Percentiles rank a stretch among this genome's conserved stretches.
These are phyloP conservation scores for Cataglyphis albicans DNA, from an alignment of 2,888 invertebrate genomes.

Conservation along the genomic window DNA sequence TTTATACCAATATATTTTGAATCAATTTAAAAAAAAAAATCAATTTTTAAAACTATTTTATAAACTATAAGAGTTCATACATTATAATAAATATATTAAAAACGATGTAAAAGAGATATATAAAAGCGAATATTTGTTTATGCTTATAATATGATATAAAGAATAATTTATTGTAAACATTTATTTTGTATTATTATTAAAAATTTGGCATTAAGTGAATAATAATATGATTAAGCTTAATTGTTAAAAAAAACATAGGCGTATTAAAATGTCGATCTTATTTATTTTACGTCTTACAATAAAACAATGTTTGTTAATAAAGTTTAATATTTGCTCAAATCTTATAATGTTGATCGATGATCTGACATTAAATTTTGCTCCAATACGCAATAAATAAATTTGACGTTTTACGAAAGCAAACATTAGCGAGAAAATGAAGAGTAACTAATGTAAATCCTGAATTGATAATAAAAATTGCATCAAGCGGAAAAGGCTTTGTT, in stretches of 20 bases:
- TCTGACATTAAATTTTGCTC: constrained; percentile 48
- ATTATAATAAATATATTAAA: background rate
- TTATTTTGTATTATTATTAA: background rate
- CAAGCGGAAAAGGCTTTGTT: constrained; percentile 61
- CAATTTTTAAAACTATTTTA: background rate
- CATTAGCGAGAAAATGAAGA: constrained; percentile 54
- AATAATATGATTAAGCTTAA: background rate
- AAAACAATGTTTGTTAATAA: constrained; percentile 1
- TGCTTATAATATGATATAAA: background rate
- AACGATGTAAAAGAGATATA: background rate
- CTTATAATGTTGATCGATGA: background rate
- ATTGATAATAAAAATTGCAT: constrained; percentile 52
- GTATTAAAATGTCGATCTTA: background rate
- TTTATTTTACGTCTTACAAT: background rate
- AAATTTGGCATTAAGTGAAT: background rate
- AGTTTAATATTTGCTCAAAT: constrained; percentile 1
- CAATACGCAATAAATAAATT: constrained; percentile 49
- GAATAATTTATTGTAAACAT: background rate
- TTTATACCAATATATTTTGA: constrained; percentile 9
- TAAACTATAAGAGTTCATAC: background rate
- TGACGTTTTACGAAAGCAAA: constrained; percentile 57
- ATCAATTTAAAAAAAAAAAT: background rate
- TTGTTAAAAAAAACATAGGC: background rate
- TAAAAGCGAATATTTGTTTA: background rate
- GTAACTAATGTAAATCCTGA: constrained; percentile 53